Evolutionary conservation across 1,140 invertebrate genomes (phyloP).

Genomic region (Ceratoteleas bidentatus): DNA sequence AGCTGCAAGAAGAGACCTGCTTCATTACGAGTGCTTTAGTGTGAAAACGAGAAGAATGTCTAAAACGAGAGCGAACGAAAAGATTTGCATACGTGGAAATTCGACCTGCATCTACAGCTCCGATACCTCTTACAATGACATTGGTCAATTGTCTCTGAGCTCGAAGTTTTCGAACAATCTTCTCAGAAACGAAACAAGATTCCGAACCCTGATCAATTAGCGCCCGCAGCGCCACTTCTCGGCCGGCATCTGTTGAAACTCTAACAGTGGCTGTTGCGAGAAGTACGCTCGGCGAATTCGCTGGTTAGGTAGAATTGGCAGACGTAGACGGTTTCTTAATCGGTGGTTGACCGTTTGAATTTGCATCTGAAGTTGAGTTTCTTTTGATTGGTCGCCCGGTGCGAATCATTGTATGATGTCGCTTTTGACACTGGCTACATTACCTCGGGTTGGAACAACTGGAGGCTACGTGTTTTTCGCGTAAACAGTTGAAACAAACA

Average conservation of each 20-base stretch:
- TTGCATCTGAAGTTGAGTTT: not conserved
- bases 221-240: not conserved
- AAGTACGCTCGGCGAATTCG: no score
- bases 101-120: not conserved
- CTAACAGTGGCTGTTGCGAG: no score
- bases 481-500: conserved; percentile 13
- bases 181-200: conserved; percentile 8
- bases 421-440: not conserved
- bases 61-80: no score
- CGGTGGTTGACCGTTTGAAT: no score
- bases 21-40: no score
- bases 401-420: conserved; percentile 7
- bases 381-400: not conserved
- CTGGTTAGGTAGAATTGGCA: no score
- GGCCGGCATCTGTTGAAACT: not conserved
- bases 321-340: no score
- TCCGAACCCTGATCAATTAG: conserved; percentile 23
- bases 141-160: not conserved
- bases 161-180: not conserved
- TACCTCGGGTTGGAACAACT: not conserved
- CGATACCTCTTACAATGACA: not conserved
- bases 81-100: no score
- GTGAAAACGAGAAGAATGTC: no score
- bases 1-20: no score
- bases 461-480: not conserved